phyloP scores from a whole-genome alignment of 2,797 vertebrate species.

The Helicolenus hilgendorfi region DNA sequence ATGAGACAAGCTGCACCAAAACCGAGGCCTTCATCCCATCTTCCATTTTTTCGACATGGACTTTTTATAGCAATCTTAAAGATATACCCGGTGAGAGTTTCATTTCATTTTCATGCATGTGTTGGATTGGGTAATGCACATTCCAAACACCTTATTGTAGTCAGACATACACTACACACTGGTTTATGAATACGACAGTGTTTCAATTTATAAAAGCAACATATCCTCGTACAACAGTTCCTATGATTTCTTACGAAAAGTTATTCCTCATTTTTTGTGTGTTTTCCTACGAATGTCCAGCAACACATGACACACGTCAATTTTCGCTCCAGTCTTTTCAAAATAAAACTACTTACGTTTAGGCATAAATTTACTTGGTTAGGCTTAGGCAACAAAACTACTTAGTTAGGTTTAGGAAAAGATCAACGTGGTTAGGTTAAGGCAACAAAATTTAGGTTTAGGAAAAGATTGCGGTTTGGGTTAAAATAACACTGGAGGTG shows the following conservation, averaged over 20 bases:
- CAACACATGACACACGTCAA: too few species aligned
- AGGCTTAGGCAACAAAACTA: too few species aligned
- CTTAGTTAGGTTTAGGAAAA: neutral
- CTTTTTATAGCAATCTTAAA: constrained; percentile 26
- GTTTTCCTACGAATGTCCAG: neutral
- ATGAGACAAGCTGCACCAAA: constrained; percentile 52
- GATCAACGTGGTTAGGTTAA: too few species aligned
- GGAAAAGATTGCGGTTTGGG: too few species aligned
- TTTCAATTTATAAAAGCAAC: neutral
- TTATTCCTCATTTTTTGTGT: too few species aligned
- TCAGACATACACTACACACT: neutral
- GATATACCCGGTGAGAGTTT: neutral
- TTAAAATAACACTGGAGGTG: too few species aligned
- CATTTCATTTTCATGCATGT: neutral
- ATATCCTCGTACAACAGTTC: too few species aligned
- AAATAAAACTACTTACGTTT: neutral
- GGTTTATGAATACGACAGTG: neutral
- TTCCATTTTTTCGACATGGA: constrained; percentile 1
- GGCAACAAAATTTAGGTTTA: too few species aligned
- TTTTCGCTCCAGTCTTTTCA: neutral
- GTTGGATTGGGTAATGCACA: neutral
- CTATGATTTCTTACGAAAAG: too few species aligned
- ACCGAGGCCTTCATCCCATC: constrained; percentile 39
- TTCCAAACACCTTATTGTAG: neutral
- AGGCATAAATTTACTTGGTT: too few species aligned